Percentiles rank a stretch among this genome's conserved stretches.
phyloP scores from a whole-genome alignment of 30 jellyfish, hydroid and myxozoan genomes.

The Chironex yamaguchii region DNA sequence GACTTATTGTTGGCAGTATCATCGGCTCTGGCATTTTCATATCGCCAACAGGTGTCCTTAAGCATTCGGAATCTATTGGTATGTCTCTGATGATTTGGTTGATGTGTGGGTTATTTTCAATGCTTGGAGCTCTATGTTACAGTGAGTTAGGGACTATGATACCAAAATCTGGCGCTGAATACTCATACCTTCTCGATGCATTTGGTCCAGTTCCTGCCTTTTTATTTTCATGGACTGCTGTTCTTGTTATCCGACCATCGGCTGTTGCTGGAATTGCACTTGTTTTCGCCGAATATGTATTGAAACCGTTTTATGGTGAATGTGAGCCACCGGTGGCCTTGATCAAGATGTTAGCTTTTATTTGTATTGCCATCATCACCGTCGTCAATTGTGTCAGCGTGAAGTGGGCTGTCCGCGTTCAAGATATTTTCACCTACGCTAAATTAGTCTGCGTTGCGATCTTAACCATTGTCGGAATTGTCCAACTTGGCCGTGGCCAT shows the following conservation, averaged over 20 bases:
- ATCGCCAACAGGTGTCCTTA: constrained; percentile 74
- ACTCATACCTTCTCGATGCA: constrained; percentile 64
- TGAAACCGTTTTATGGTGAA: constrained; percentile 72
- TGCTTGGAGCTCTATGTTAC: constrained; percentile 83
- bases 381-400: constrained; percentile 87
- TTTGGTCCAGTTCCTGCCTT: constrained; percentile 85
- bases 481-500: constrained; percentile 82
- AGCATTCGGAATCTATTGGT: constrained; percentile 69
- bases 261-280: constrained; percentile 86
- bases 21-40: constrained; percentile 87
- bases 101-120: constrained; percentile 74
- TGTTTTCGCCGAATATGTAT: constrained; percentile 76
- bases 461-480: constrained; percentile 77
- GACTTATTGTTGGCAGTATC: constrained; percentile 88
- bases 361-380: constrained; percentile 82
- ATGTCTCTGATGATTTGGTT: constrained; percentile 75
- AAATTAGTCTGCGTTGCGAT: constrained; percentile 84
- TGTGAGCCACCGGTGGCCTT: constrained; percentile 80
- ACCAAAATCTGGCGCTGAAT: constrained; percentile 85
- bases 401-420: constrained; percentile 83
- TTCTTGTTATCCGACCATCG: constrained; percentile 81
- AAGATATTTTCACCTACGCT: constrained; percentile 89
- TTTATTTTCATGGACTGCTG: constrained; percentile 90
- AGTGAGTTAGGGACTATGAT: constrained; percentile 83
- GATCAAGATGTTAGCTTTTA: constrained; percentile 77